Percentiles rank a stretch among this genome's conserved stretches.
These are phyloP conservation scores for Oreochromis tanganicae DNA, from an alignment of 2,113 vertebrate genomes.

Conservation along the genomic window DNA sequence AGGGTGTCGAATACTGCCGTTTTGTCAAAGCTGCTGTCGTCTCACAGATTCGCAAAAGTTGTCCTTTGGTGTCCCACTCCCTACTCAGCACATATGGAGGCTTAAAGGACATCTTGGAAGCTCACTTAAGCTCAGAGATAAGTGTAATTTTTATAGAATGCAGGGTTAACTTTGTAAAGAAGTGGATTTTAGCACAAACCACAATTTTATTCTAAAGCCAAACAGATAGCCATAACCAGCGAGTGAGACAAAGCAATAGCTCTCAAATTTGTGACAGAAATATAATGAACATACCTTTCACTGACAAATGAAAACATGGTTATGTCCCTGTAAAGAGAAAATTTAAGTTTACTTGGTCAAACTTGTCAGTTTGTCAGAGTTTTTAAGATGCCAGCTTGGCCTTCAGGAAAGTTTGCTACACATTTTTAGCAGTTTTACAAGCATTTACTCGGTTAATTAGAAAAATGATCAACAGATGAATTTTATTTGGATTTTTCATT, in stretches of 20 bases:
- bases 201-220: neutral
- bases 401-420: neutral
- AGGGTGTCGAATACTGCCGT: neutral
- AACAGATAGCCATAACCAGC: neutral
- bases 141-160: neutral
- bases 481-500: neutral
- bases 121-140: neutral
- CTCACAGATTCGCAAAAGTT: neutral
- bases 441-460: neutral
- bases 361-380: neutral
- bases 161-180: neutral
- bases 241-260: neutral
- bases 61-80: neutral
- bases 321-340: neutral
- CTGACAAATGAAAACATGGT: neutral
- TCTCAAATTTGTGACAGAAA: neutral
- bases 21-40: neutral
- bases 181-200: neutral
- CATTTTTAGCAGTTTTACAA: neutral
- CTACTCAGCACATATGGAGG: neutral
- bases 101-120: neutral
- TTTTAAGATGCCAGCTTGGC: neutral
- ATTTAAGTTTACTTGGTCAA: neutral
- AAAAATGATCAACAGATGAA: neutral
- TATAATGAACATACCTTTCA: neutral